phyloP scores from a whole-genome alignment of 2,113 vertebrate species.

The Glaucidium brasilianum region DNA sequence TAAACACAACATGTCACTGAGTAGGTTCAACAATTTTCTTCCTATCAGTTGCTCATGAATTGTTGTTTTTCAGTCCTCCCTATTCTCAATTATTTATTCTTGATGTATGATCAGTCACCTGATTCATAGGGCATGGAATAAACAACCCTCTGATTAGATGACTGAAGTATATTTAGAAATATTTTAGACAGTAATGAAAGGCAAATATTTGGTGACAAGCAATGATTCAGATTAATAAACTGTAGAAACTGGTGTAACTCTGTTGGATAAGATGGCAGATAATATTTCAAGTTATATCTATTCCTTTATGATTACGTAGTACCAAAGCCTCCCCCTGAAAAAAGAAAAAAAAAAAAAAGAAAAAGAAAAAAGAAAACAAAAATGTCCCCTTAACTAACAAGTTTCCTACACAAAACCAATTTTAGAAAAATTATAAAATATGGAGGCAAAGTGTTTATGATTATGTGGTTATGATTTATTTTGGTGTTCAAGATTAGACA shows the following conservation, averaged over 20 bases:
- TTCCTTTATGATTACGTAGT: background rate
- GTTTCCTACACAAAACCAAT: background rate
- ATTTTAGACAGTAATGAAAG: background rate
- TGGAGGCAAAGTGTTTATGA: accelerated
- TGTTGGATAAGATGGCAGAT: background rate
- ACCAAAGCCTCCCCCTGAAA: background rate
- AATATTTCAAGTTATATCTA: background rate
- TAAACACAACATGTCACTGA: background rate
- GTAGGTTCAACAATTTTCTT: background rate
- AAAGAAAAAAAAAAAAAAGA: background rate
- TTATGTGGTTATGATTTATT: background rate
- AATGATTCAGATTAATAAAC: background rate
- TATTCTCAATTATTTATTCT: slow-evolving; percentile 26
- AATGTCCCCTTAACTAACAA: too few species aligned
- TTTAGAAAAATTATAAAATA: background rate
- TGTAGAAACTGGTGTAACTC: background rate
- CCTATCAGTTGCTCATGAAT: background rate
- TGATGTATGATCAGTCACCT: background rate
- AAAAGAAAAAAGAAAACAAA: background rate
- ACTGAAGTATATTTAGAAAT: background rate
- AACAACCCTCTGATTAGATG: background rate
- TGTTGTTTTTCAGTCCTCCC: background rate
- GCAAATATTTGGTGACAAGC: background rate
- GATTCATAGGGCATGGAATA: background rate
- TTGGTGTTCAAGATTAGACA: background rate